A percentile compares a stretch with the other conserved stretches of the same genome.
These are phyloP conservation scores for Bubo blakistoni DNA, from an alignment of 2,113 vertebrate genomes.

Conservation along the genomic window DNA sequence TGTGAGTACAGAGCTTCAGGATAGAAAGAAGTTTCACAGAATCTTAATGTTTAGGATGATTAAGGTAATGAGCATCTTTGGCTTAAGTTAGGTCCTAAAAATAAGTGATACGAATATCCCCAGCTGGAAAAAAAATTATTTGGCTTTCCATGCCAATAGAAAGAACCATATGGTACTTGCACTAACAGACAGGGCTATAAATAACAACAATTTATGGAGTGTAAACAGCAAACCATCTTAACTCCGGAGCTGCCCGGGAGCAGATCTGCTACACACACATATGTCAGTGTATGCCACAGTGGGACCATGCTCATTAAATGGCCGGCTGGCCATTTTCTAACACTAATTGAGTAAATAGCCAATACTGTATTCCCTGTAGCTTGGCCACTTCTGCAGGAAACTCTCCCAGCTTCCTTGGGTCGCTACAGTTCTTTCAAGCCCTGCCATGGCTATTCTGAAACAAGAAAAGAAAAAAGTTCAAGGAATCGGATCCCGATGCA, in stretches of 20 bases:
- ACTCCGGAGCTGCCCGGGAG: neutral
- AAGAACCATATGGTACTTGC: neutral
- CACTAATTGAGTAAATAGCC: neutral
- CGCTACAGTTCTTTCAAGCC: neutral
- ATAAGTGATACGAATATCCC: neutral
- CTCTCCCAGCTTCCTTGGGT: neutral
- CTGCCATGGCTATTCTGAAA: neutral
- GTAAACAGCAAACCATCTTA: neutral
- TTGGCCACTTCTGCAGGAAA: neutral
- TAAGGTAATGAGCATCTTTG: neutral
- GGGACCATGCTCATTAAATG: neutral
- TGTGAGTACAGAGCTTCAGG: neutral
- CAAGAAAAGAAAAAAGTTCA: neutral
- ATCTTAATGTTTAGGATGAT: neutral
- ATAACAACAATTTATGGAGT: neutral
- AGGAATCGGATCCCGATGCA: neutral
- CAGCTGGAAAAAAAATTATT: neutral
- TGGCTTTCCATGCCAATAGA: neutral
- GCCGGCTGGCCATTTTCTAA: neutral
- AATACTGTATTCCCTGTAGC: neutral
- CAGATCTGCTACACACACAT: too few species aligned
- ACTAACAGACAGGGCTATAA: neutral
- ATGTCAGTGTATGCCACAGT: neutral
- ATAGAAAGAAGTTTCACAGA: neutral
- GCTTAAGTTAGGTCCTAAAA: neutral